phyloP scores from a whole-genome alignment of 1,140 invertebrate species.

The Augochlora pura region DNA sequence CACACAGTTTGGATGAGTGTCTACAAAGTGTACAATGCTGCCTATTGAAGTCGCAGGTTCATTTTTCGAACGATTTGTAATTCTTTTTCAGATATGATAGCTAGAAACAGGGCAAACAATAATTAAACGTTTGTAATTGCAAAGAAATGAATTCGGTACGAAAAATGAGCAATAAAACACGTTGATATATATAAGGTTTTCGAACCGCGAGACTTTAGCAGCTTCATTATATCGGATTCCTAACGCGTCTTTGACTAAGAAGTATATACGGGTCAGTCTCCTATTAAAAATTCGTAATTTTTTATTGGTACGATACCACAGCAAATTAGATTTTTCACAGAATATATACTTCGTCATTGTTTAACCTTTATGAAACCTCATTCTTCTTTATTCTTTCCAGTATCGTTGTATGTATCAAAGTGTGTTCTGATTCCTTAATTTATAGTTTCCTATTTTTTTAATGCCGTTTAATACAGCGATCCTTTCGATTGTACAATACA shows the following conservation, averaged over 20 bases:
- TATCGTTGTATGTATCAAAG: too few species aligned
- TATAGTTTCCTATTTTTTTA: neutral
- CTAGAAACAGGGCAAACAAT: constrained; percentile 11
- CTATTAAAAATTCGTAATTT: neutral
- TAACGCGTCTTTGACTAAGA: neutral
- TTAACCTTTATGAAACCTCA: neutral
- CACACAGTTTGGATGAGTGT: constrained; percentile 10
- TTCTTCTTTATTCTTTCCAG: neutral
- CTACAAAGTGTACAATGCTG: neutral
- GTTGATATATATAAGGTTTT: neutral
- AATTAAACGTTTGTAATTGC: constrained; percentile 23
- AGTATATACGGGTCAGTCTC: neutral
- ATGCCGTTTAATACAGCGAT: neutral
- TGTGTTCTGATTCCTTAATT: too few species aligned
- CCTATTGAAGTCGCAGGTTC: constrained; percentile 1
- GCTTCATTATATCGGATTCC: constrained; percentile 4
- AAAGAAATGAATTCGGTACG: neutral
- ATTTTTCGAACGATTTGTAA: constrained; percentile 31
- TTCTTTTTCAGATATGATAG: constrained; percentile 5
- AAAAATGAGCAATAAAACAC: neutral
- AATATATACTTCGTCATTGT: neutral
- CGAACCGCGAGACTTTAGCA: neutral
- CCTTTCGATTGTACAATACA: neutral
- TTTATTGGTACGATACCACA: too few species aligned
- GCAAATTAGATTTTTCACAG: too few species aligned